These are phyloP conservation scores for Cyclura pinguis DNA, from an alignment of 2,797 vertebrate genomes.

Conservation along the genomic window DNA sequence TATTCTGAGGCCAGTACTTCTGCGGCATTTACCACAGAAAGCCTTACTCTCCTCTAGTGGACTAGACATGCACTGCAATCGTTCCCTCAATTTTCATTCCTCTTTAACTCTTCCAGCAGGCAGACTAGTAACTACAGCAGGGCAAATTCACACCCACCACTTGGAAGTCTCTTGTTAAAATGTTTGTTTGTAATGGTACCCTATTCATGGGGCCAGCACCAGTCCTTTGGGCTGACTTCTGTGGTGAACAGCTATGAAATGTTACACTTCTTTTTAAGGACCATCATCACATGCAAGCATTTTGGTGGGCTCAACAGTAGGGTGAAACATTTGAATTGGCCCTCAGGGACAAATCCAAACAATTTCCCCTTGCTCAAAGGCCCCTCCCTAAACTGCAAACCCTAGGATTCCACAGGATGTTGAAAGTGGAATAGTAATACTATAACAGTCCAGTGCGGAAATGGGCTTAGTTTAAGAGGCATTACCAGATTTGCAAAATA, in stretches of 20 bases:
- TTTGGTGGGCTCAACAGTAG: not conserved
- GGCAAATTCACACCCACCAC: not conserved
- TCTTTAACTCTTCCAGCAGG: not conserved
- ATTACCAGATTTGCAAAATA: not conserved
- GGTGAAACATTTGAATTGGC: not conserved
- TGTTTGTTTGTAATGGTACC: not conserved
- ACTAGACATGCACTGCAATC: not conserved
- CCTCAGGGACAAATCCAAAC: not conserved
- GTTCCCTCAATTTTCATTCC: not conserved
- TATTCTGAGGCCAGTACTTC: not conserved
- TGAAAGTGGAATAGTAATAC: no score
- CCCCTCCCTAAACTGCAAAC: no score
- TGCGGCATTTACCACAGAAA: not conserved
- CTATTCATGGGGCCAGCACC: not conserved
- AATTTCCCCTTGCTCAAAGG: not conserved
- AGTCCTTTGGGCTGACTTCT: not conserved
- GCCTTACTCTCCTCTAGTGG: not conserved
- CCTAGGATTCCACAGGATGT: no score
- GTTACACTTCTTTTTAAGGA: not conserved
- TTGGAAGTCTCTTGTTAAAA: not conserved
- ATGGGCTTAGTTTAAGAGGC: not conserved
- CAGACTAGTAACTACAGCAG: not conserved
- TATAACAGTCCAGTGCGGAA: no score
- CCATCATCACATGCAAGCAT: not conserved
- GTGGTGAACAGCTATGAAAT: not conserved